phyloP scores from a whole-genome alignment of 1,140 invertebrate species.

The Drosophila insularis region DNA sequence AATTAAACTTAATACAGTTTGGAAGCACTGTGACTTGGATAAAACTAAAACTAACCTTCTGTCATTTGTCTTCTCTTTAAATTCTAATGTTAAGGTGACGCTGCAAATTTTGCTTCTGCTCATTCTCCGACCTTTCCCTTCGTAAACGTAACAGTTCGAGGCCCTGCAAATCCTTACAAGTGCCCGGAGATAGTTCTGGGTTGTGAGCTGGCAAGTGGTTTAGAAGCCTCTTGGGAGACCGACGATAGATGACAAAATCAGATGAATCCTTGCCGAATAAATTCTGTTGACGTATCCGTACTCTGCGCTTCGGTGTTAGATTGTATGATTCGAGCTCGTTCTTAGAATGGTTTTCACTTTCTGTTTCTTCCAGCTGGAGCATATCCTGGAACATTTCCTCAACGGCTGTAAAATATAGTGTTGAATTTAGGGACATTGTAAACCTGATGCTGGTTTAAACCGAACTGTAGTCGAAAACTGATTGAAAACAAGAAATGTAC shows the following conservation, averaged over 20 bases:
- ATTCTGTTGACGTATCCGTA: constrained; percentile 55
- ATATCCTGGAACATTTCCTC: constrained; percentile 31
- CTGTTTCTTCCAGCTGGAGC: constrained; percentile 19
- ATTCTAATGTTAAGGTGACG: constrained; percentile 47
- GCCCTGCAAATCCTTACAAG: constrained; percentile 12
- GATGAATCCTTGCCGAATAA: constrained; percentile 41
- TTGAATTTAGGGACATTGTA: constrained; percentile 23
- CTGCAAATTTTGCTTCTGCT: constrained; percentile 20
- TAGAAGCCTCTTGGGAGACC: background rate
- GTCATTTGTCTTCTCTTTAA: background rate
- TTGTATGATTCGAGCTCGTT: constrained; percentile 1
- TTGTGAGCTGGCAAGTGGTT: background rate
- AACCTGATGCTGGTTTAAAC: constrained; percentile 56
- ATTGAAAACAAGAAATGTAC: constrained; percentile 39
- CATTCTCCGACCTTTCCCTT: constrained; percentile 29
- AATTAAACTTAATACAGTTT: constrained; percentile 49
- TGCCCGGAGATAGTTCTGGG: constrained; percentile 26
- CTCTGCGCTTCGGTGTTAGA: constrained; percentile 52
- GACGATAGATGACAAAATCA: constrained; percentile 47
- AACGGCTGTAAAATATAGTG: constrained; percentile 33
- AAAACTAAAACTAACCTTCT: background rate
- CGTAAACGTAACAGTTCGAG: constrained; percentile 25
- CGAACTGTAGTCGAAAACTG: constrained; percentile 48
- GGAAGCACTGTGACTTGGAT: constrained; percentile 53
- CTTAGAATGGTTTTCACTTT: background rate